Evolutionary conservation across 2,113 vertebrate species (phyloP).

Genomic region (Labeo catla): DNA sequence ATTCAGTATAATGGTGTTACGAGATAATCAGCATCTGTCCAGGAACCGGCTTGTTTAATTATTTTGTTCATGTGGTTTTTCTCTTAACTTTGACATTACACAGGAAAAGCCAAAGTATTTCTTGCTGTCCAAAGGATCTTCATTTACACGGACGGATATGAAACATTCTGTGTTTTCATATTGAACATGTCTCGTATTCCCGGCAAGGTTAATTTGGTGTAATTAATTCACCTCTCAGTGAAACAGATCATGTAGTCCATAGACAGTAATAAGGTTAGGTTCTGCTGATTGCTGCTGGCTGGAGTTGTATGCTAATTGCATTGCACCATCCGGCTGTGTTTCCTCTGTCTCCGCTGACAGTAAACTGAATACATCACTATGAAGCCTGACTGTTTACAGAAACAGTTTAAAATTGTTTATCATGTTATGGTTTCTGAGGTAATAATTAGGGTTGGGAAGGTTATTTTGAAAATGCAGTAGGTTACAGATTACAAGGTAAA

Average conservation of each 20-base stretch:
- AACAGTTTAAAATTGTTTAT: neutral
- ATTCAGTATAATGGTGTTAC: constrained; percentile 18
- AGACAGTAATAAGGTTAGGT: constrained; percentile 42
- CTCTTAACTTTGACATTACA: neutral
- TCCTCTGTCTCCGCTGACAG: constrained; percentile 38
- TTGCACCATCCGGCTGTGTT: constrained; percentile 31
- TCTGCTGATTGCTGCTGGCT: constrained; percentile 42
- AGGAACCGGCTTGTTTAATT: constrained; percentile 5
- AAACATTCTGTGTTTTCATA: neutral
- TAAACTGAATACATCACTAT: constrained; percentile 27
- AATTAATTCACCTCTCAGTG: constrained; percentile 42
- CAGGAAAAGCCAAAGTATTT: neutral
- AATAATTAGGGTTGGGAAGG: neutral
- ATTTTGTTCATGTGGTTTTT: constrained; percentile 2
- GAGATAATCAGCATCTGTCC: constrained; percentile 27
- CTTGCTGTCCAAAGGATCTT: neutral
- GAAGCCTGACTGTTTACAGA: neutral
- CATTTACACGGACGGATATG: constrained; percentile 10
- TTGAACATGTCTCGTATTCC: constrained; percentile 3
- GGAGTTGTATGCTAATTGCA: constrained; percentile 40
- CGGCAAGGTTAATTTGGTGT: constrained; percentile 39
- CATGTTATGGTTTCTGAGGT: neutral
- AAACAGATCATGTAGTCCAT: constrained; percentile 33
- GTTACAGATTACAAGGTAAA: too few relatives aligned
- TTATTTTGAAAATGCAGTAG: too few relatives aligned